Conservation (phyloP, 53 echinoderm and acorn worm genomes). For the Luidia sarsii region DNA sequence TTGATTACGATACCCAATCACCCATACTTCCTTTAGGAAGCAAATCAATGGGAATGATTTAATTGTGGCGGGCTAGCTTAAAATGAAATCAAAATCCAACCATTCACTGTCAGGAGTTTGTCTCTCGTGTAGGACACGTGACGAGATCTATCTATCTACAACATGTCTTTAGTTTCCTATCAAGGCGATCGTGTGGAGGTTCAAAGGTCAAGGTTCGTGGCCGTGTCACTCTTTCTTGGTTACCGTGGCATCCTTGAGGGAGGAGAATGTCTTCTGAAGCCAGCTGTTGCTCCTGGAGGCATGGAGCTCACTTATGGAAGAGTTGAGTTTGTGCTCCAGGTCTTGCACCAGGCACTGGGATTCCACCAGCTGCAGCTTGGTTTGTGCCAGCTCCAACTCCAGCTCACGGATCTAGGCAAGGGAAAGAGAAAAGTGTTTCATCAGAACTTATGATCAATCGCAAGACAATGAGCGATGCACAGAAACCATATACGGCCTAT, state of each 20-base stretch:
- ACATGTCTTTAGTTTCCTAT: background rate
- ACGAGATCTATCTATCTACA: background rate
- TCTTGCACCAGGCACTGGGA: conserved; percentile 92
- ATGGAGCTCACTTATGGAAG: conserved; percentile 74
- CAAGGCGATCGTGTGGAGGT: background rate
- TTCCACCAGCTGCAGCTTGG: conserved; percentile 94
- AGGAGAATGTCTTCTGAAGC: conserved; percentile 89
- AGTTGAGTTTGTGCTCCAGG: conserved; percentile 86
- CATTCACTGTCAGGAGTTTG: too few species aligned
- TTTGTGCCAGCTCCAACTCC: conserved; percentile 93
- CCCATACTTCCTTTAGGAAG: too few species aligned
- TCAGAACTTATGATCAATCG: too few species aligned
- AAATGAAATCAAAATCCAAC: too few species aligned
- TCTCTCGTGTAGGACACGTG: too few species aligned
- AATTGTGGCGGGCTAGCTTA: too few species aligned
- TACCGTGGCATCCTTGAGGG: conserved; percentile 77
- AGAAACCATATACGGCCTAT: too few species aligned
- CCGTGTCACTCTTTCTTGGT: conserved; percentile 61
- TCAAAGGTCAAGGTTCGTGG: too few species aligned
- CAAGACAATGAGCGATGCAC: too few species aligned
- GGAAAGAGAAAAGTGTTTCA: too few species aligned
- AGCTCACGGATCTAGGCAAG: conserved; percentile 80
- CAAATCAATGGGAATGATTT: too few species aligned
- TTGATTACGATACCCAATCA: too few species aligned
- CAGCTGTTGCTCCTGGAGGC: conserved; percentile 74